Base-by-base conservation (phyloP, 2,888 invertebrate species). In the Kryphioiulus occultus region DNA sequence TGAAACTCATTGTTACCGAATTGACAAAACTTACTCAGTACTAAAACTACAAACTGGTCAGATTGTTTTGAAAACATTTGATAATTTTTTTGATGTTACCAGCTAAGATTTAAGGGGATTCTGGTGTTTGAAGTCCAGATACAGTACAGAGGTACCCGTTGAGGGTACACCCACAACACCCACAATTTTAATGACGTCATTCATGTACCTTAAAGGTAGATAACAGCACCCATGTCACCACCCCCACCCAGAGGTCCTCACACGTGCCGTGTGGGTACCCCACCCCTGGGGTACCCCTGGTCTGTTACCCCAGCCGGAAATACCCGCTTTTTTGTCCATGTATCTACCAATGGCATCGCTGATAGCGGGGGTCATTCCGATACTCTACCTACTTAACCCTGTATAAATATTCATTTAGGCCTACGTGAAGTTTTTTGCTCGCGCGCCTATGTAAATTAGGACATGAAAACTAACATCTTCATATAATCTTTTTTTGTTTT, bases 381-480 rank as follows among this genome's bases (percentile, higher is more conserved):
- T 78, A 78, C 78, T 78, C 26, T 68, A 78, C 78, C 78, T 78
- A 78, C 78, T 78, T 78, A 78, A 78, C 78, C 78, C 78, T 78
- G 15, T 78, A 78, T 78, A 78, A 78, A 78, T 78, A 78, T 78
- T 78, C 78, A 78, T 78, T 78, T 78, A 78, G 30, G 15, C 78
- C 78, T 30, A 30, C 12, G 2, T 78, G 15, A 30, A 30, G 22
- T 78, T 78, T 78, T 78, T 78, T 78, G 12, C 78, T 78, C 4
- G 78, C 78, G 26, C 78, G 78, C 78, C 26, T 78, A 78, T 78
- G 78, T 78, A 78, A 78, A 78, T 78, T 78, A 78, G 78, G 78
- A 78, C 78, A 78, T 78, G 78, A 78, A 78, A 78, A 78, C 78
- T 78, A 78, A 78, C 78, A 78, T 78, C 78, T 78, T 78, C 78